Percentiles rank a stretch among this genome's conserved stretches.
These are phyloP conservation scores for Drosophila fungiperda DNA, from an alignment of 2,888 invertebrate genomes.

Conservation along the genomic window DNA sequence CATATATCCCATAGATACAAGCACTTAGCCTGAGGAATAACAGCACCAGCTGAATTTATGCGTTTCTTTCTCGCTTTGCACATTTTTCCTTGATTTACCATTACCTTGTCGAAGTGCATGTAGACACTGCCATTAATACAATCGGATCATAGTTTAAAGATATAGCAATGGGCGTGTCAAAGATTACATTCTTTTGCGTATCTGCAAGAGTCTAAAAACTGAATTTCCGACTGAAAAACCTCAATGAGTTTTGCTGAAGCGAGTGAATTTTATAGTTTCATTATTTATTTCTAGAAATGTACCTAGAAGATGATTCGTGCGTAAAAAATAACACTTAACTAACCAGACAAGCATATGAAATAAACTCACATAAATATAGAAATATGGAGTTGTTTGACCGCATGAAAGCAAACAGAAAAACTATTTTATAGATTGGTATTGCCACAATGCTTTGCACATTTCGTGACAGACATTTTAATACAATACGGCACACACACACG, in stretches of 20 bases:
- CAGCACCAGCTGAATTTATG: slow-evolving; percentile 8
- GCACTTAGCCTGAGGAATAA: background rate
- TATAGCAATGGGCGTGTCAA: background rate
- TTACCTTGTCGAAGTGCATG: background rate
- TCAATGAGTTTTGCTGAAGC: background rate
- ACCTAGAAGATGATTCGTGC: background rate
- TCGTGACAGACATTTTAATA: slow-evolving; percentile 1
- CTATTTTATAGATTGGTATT: background rate
- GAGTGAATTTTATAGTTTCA: background rate
- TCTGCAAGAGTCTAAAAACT: background rate
- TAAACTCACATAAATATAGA: background rate
- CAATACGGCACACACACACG: background rate
- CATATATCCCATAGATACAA: background rate
- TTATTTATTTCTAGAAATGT: background rate
- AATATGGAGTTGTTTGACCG: background rate
- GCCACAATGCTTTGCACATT: background rate
- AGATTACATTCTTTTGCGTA: background rate
- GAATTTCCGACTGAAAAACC: background rate
- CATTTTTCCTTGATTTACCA: slow-evolving; percentile 24
- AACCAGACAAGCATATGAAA: background rate
- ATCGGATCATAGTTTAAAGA: background rate
- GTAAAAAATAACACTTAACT: background rate
- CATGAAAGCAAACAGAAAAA: background rate
- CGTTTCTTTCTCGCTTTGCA: slow-evolving; percentile 15
- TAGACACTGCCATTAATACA: background rate